Percentiles rank a stretch among this genome's conserved stretches.
Evolutionary conservation across 2,113 vertebrate genomes (phyloP).

Genomic region (Clarias macrocephalus): DNA sequence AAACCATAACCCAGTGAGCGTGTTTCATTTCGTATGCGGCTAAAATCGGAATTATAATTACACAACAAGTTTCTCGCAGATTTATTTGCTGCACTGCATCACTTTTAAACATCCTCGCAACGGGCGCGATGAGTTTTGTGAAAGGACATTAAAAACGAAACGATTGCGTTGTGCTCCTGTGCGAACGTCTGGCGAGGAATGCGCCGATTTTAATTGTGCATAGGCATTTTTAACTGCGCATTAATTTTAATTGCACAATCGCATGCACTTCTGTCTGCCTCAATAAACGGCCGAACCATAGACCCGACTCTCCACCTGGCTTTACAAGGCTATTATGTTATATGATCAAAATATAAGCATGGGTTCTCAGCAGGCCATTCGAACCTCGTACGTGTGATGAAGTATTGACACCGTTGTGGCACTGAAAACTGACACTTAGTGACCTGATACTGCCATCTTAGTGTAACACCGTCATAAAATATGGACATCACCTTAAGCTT

Average conservation of each 20-base stretch:
- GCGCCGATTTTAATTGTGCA: conserved; percentile 1
- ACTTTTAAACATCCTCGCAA: neutral
- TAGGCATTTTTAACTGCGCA: conserved; percentile 4
- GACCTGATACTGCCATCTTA: neutral
- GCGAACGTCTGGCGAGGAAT: conserved; percentile 20
- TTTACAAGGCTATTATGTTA: neutral
- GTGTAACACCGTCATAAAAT: neutral
- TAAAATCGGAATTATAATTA: neutral
- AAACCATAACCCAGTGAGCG: neutral
- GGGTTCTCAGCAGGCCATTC: conserved; percentile 7
- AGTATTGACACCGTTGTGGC: neutral
- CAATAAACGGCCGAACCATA: neutral
- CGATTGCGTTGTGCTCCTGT: neutral
- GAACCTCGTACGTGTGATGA: neutral
- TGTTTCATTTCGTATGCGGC: neutral
- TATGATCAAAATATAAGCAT: neutral
- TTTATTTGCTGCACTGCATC: neutral
- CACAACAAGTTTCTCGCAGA: neutral
- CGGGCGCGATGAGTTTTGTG: neutral
- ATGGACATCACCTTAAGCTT: neutral
- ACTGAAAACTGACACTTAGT: neutral
- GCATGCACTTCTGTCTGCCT: neutral
- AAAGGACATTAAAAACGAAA: conserved; percentile 22
- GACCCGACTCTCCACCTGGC: neutral
- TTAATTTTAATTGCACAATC: conserved; percentile 17